Base-by-base conservation (phyloP, 2,113 vertebrate genomes). In the Cairina moschata region DNA sequence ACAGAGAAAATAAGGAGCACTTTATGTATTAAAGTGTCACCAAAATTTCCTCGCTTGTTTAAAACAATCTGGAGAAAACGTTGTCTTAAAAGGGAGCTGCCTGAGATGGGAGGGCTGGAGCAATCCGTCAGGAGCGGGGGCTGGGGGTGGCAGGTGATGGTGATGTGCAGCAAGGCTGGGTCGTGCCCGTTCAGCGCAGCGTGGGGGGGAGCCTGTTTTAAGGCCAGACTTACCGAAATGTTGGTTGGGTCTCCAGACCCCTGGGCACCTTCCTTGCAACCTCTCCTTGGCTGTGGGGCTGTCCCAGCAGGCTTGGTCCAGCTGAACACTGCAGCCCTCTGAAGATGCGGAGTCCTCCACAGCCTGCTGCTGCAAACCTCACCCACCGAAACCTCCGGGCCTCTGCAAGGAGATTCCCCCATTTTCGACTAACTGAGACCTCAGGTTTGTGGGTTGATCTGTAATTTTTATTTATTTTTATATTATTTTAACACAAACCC, bases 21-120 rank as follows among this genome's bases (percentile, higher is more conserved):
- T 97, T 95, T 94, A 88, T 69, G 80, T 97, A 96, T 97, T 97
- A 96, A 96, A 90, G 84, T 96, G 91, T 96, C 95, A 95, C 86
- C 95, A 91, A 94, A 97, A 97, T 96, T 95, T 80, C 90, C 62
- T 94, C 5, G 0, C 72, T 76, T 91, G 58, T 94, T 96, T 94
- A 79, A 96, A 96, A 55, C 86, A 93, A 55, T 81, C 87, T 90
- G 10, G 73, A 90, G 86, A 69, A 78, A 86, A 62, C 8, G 75
- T 81, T 85, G 91, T 88, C 78, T 93, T 93, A 50, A 88, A 93
- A 97, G 83, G 71, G 4, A 46, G 83, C 69, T 90, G 93, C 56
- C 55, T 86, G 86, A 80, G 86, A 14, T 17, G 44, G 72, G 48
- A 72, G 81, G 54, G 62, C 69, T 84, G 83, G 80, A 89, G 52